Evolutionary conservation across 1,140 invertebrate genomes (phyloP).

Genomic region (Pogonomyrmex californicus): DNA sequence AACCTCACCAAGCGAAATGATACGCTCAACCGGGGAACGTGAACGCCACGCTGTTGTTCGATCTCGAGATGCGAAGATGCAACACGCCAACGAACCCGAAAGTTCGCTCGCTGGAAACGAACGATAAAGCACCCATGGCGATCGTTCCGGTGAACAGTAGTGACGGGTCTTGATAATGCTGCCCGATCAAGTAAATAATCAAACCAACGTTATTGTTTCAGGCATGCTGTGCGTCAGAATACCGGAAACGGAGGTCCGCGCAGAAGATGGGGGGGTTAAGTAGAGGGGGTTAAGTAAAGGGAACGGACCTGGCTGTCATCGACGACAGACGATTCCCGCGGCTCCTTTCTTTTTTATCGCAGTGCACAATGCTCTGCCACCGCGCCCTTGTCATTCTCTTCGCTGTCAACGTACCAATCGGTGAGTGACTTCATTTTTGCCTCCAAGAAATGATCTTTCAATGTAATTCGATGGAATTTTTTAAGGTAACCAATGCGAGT

Average conservation of each 20-base stretch:
- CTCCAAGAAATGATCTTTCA: not conserved
- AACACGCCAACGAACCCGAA: constrained; percentile 63
- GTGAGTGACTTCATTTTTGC: constrained; percentile 73
- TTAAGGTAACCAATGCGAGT: not conserved
- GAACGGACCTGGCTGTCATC: constrained; percentile 59
- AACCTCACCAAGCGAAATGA: constrained; percentile 65
- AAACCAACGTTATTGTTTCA: constrained; percentile 67
- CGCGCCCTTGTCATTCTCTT: constrained; percentile 81
- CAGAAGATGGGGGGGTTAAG: constrained; percentile 81
- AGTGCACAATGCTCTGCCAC: constrained; percentile 82
- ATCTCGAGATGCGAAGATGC: constrained; percentile 54
- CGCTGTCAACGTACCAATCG: constrained; percentile 83
- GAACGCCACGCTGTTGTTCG: constrained; percentile 40
- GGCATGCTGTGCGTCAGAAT: constrained; percentile 77
- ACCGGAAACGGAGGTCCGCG: constrained; percentile 75
- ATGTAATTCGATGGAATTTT: not conserved
- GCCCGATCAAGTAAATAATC: constrained; percentile 50
- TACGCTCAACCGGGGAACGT: constrained; percentile 62
- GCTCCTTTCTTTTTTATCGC: constrained; percentile 67
- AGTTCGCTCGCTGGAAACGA: constrained; percentile 75
- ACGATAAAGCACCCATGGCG: constrained; percentile 70
- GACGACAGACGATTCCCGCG: constrained; percentile 66
- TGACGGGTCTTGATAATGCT: not conserved
- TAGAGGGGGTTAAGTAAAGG: constrained; percentile 75
- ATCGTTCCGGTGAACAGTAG: not conserved